These are phyloP conservation scores for Drosophila kanekoi DNA, from an alignment of 2,888 invertebrate genomes.

Conservation along the genomic window DNA sequence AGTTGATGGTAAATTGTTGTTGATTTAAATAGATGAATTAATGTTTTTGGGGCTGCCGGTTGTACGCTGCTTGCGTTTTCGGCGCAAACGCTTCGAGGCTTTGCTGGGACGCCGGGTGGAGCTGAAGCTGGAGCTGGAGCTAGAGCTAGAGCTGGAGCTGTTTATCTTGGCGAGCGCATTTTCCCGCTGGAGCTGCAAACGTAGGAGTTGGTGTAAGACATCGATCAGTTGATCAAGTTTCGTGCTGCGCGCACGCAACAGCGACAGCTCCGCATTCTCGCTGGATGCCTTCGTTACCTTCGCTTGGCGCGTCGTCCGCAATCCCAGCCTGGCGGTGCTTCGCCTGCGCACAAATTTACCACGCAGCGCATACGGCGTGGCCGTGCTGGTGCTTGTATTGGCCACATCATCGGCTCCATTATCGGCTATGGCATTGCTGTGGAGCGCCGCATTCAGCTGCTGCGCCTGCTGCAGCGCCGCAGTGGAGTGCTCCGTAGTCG, in stretches of 20 bases:
- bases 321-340: conserved; percentile 46
- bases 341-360: conserved; percentile 73
- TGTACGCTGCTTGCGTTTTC: conserved; percentile 39
- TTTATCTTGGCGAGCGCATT: conserved; percentile 1
- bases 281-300: conserved; percentile 19
- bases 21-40: conserved; percentile 8
- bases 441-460: conserved; percentile 32
- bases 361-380: conserved; percentile 69
- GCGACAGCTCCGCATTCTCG: conserved; percentile 9
- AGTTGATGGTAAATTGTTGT: conserved; percentile 3
- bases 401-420: conserved; percentile 7
- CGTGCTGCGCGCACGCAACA: conserved; percentile 42
- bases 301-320: conserved; percentile 54
- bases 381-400: conserved; percentile 20
- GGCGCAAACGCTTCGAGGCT: conserved; percentile 34
- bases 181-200: conserved; percentile 55
- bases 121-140: conserved; percentile 1
- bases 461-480: conserved; percentile 18
- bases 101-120: conserved; percentile 16
- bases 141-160: not conserved
- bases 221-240: conserved; percentile 77
- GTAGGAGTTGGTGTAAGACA: conserved; percentile 72
- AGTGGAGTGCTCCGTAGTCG: conserved; percentile 21
- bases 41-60: not conserved
- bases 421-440: conserved; percentile 11